Conservation (phyloP, 1,140 invertebrate species). For the Panagrolaimus sp. region DNA sequence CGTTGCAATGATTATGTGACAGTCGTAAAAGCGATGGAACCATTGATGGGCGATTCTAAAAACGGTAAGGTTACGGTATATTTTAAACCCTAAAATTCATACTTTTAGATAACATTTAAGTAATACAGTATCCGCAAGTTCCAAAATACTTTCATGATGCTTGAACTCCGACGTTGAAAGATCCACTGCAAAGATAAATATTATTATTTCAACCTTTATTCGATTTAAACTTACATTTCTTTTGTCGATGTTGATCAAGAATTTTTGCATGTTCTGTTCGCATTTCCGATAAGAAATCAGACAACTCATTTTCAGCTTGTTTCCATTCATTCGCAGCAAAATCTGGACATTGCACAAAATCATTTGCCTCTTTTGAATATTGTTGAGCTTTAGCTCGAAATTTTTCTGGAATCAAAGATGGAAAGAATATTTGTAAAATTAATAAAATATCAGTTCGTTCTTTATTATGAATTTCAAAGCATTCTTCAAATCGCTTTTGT, state of each 20-base stretch:
- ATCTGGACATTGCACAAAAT: background rate
- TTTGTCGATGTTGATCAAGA: background rate
- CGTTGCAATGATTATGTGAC: constrained; percentile 80
- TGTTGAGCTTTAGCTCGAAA: background rate
- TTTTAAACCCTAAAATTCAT: background rate
- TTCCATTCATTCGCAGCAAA: constrained; percentile 9
- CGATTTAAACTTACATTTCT: too few relatives aligned
- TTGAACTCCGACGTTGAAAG: background rate
- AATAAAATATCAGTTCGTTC: background rate
- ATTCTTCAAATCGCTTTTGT: constrained; percentile 35
- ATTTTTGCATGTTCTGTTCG: background rate
- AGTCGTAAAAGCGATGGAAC: constrained; percentile 80
- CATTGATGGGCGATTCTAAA: constrained; percentile 83
- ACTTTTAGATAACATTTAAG: constrained; percentile 50
- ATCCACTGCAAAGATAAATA: too few relatives aligned
- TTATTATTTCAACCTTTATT: too few relatives aligned
- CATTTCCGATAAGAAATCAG: background rate
- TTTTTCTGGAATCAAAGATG: background rate
- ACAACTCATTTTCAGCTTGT: background rate
- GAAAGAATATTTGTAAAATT: background rate
- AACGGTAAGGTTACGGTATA: background rate
- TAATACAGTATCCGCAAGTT: constrained; percentile 69
- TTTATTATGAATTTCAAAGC: constrained; percentile 36
- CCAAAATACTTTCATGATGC: constrained; percentile 13
- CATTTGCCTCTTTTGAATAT: background rate